Evolutionary conservation across 2,113 vertebrate species (phyloP), one percentile per base, ranked within the genome.

Genomic region (Callopanchax toddi): DNA sequence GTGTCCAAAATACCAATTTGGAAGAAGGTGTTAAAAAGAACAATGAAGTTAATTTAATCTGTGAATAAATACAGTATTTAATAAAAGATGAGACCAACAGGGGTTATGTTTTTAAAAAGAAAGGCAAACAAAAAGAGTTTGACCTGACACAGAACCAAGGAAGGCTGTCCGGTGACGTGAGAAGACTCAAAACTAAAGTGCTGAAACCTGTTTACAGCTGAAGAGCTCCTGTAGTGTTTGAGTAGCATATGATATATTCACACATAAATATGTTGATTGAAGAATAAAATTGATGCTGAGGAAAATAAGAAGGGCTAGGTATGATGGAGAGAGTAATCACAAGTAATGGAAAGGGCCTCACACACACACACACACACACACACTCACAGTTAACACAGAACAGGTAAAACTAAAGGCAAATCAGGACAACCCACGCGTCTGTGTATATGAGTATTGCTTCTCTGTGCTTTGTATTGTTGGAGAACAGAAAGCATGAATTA

Each of bases 391-490:
- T n/a, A n/a, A n/a, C 32, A 23, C 10, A 20, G 5, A 44, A 18
- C 43, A 36, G 13, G 29, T n/a, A 18, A 43, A 51, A 52, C 50
- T 4, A 26, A 56, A 61, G 21, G 12, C 1, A 4, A 20, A 7
- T 29, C 22, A 42, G 37, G 25, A 55, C 13, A 56, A 23, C 16
- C 21, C 15, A n/a, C 15, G 21, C 2, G 13, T 55, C 20, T 40
- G 53, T 55, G 4, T 3, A 40, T 55, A 13, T 11, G 26, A 29
- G 17, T 43, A 58, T 52, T 55, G 42, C 50, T 68, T 25, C 11
- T 60, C 52, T 64, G 18, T 67, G 43, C 44, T 50, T 60, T 42
- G 37, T 29, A 52, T 22, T 29, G 72, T 58, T 70, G 57, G 55
- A 67, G 39, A 56, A 72, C 21, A 29, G 55, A 71, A 21, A 60